Evolutionary conservation across 2,888 invertebrate genomes (phyloP), one percentile per base, ranked within the genome.

Genomic region (Gandaritis pyraliata): DNA sequence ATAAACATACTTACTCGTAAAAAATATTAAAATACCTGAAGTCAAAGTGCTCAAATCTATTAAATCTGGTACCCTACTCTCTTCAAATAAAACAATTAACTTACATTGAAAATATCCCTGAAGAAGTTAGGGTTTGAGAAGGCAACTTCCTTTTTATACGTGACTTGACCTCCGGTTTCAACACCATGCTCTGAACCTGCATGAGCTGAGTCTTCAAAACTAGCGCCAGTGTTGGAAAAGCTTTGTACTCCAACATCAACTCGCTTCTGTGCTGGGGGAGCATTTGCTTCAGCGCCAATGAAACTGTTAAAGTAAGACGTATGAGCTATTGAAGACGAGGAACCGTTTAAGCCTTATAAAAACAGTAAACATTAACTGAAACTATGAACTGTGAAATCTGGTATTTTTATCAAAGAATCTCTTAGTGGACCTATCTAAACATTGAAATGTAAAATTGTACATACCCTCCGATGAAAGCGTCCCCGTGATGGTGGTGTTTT

Each of bases 81-180:
- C 23, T 23, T 23, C 3, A 23, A 1, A 1, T 23, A 23, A 23
- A 1, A 1, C 23, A 18, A 48, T 11, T 30, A 50, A 89, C 94
- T 92, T 78, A 95, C 95, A 77, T 94, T 94, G 68, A 95, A 94
- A 62, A 95, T 93, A 72, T 94, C 94, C 46, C 93, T 90, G 71
- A 94, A 94, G 58, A 94, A 88, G n/a, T 87, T 83, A 0, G 90
- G 88, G 58, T 85, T 88, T 55, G 84, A 81, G 33, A 79, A 69
- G 1, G 82, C 78, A 2, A 85, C 79, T 74, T 80, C 80, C 68
- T 84, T 87, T 39, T 71, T 86, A 68, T 76, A 84, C 1, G 81
- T 76, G 36, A 80, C 75, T 43, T 80, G 76, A 2, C 75, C 57
- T 7, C 60, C 66, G 0, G 43, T 50, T 74, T 64, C 71, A 23